Evolutionary conservation across 2,888 invertebrate genomes (phyloP).

Genomic region (Eurois occulta): DNA sequence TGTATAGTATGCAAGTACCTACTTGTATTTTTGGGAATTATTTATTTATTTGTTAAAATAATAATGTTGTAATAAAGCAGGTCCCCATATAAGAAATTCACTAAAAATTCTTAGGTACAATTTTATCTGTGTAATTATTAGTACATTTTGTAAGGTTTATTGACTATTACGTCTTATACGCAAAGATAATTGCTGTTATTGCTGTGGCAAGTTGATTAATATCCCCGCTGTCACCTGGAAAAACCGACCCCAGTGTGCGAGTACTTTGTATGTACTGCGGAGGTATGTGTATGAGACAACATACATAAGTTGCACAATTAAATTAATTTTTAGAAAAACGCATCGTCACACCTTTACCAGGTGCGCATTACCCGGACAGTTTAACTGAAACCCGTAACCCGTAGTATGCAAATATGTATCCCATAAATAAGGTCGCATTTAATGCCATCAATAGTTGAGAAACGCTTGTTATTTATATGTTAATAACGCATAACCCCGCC

Average conservation of each 20-base stretch:
- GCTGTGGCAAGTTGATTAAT: conserved; percentile 50
- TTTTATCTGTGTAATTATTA: conserved; percentile 23
- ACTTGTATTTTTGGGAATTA: background rate
- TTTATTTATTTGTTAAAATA: background rate
- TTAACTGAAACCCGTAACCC: conserved; percentile 63
- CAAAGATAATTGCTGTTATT: conserved; percentile 58
- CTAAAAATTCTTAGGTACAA: conserved; percentile 1
- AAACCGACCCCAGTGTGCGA: conserved; percentile 29
- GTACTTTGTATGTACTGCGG: conserved; percentile 23
- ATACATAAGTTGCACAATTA: conserved; percentile 30
- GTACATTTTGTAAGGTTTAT: conserved; percentile 43
- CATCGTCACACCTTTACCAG: conserved; percentile 68
- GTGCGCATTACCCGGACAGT: conserved; percentile 66
- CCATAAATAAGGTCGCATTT: conserved; percentile 77
- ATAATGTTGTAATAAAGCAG: conserved; percentile 1
- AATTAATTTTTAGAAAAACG: conserved; percentile 54
- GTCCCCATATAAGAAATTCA: background rate
- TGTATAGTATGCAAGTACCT: background rate
- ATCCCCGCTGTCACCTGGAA: conserved; percentile 39
- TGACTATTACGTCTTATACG: conserved; percentile 54
- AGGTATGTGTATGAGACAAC: conserved; percentile 21
- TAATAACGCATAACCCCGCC: conserved; percentile 80
- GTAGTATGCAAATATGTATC: conserved; percentile 70
- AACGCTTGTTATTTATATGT: conserved; percentile 89
- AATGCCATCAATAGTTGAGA: conserved; percentile 84